These are phyloP conservation scores for Otolemur garnettii DNA, from an alignment of 2,113 vertebrate genomes.

Conservation along the genomic window DNA sequence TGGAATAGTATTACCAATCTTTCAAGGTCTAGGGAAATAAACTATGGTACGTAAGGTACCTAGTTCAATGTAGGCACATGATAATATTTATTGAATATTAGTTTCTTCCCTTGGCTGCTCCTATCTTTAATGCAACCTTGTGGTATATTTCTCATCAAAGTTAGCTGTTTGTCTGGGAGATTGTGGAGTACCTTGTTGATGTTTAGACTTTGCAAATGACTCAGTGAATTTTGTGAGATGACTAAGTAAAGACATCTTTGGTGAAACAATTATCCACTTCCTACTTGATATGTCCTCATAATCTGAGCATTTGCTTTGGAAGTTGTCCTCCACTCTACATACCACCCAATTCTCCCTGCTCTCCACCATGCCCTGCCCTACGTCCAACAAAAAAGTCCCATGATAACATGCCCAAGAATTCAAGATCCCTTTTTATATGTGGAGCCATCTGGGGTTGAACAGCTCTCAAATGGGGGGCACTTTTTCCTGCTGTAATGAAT, in stretches of 20 bases:
- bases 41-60: background rate
- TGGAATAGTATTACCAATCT: background rate
- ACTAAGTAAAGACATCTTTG: background rate
- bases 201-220: background rate
- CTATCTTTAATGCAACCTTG: background rate
- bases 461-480: background rate
- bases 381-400: background rate
- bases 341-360: background rate
- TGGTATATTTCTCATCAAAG: background rate
- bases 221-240: background rate
- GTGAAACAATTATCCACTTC: background rate
- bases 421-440: background rate
- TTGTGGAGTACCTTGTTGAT: background rate
- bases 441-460: background rate
- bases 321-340: background rate
- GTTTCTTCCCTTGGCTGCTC: background rate
- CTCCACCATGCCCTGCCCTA: background rate
- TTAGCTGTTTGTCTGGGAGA: background rate
- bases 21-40: background rate
- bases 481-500: constrained; percentile 19
- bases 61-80: background rate
- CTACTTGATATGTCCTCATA: background rate
- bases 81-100: background rate
- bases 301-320: background rate
- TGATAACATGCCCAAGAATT: background rate